Conservation (phyloP, 2,797 vertebrate genomes). For the Syngnathus rostellatus region DNA sequence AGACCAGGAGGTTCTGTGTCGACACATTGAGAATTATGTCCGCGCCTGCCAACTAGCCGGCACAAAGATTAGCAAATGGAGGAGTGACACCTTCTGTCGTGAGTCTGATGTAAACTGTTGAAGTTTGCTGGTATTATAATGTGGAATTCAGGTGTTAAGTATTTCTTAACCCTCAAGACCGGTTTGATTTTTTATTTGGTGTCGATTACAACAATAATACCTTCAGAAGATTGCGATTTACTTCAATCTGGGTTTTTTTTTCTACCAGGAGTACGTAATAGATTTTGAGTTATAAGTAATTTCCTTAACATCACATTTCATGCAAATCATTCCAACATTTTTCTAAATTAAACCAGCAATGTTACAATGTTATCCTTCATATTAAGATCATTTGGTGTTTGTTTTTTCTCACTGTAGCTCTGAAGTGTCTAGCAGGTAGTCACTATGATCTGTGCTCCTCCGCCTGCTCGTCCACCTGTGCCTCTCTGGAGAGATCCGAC, state of each 20-base stretch:
- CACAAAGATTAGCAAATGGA: constrained; percentile 17
- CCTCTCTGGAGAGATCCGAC: constrained; percentile 31
- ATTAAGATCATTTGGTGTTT: not conserved
- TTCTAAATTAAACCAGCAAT: not conserved
- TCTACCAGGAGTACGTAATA: too few relatives aligned
- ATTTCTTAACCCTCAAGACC: not conserved
- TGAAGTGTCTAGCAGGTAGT: constrained; percentile 17
- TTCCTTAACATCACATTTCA: not conserved
- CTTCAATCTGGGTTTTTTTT: too few relatives aligned
- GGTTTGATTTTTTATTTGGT: not conserved
- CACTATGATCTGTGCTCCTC: constrained; percentile 47
- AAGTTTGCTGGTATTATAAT: not conserved
- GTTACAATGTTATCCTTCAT: not conserved
- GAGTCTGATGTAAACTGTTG: constrained; percentile 7
- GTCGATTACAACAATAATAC: not conserved
- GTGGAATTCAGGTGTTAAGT: not conserved
- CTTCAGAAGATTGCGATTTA: not conserved
- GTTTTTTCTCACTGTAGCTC: constrained; percentile 9
- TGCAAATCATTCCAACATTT: not conserved
- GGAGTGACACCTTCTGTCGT: constrained; percentile 19
- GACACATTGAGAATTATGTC: constrained; percentile 24
- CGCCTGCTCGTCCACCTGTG: constrained; percentile 51
- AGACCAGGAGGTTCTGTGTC: not conserved
- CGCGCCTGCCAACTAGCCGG: constrained; percentile 23
- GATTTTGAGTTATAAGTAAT: too few relatives aligned